Base-by-base conservation (phyloP, 2,888 invertebrate genomes). In the Hyppa rectilinea region DNA sequence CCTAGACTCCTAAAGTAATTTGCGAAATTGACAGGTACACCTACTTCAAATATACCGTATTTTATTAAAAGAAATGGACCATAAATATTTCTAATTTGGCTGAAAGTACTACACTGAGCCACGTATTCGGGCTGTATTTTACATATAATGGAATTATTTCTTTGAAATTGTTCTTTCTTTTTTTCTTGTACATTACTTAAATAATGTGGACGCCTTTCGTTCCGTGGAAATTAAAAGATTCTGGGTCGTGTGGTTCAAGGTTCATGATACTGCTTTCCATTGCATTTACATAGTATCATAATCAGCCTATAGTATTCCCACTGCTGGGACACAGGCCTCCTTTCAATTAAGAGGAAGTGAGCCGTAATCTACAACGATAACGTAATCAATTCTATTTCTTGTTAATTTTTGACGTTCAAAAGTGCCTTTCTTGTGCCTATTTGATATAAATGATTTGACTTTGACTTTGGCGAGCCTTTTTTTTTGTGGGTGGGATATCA, bases 21-120 rank as follows among this genome's bases (percentile, higher is more conserved):
- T 63, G 14, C 26, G n/a, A 68, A 75, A 82, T 80, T 82, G 75
- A 82, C 74, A 63, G 59, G 52, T 72, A 58, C 45, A 71, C 55
- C 29, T 43, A 49, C 73, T 61, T 56, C 62, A 50, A 81, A 81
- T 66, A 81, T 66, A 67, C 60, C 49, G 69, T 49, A 67, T 83
- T 81, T 79, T 83, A 83, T 81, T 83, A 76, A 72, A 69, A 80
- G 68, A 61, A 76, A 83, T 81, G 71, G 81, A 67, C 77, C 64
- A 81, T 83, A 80, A 75, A 81, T 81, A 80, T 75, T 72, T 75
- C 70, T 60, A 80, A 55, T 80, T 64, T 55, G 55, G 60, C 76
- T 66, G 58, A 67, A 81, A 71, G 81, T 81, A 71, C 76, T 75
- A 80, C 52, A 76, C 53, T 55, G 71, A 71, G 69, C 50, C 66